phyloP scores from a whole-genome alignment of 2,113 vertebrate species.

The Cheilinus undulatus region DNA sequence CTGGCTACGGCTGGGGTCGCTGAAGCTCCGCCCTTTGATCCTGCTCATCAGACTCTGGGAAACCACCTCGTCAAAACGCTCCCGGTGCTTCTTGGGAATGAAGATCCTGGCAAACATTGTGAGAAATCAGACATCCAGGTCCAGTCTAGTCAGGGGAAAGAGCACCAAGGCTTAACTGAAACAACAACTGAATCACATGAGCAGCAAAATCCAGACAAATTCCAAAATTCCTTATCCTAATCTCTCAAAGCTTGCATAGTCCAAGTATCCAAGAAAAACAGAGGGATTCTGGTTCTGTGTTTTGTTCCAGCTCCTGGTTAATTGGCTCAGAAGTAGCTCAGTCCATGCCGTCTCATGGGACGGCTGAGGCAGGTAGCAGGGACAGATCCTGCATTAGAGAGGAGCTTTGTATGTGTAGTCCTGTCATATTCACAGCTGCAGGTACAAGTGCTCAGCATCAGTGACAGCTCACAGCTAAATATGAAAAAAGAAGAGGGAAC shows the following conservation, averaged over 20 bases:
- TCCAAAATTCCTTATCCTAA: neutral
- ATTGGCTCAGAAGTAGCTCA: conserved; percentile 66
- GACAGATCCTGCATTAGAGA: conserved; percentile 35
- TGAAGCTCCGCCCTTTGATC: conserved; percentile 89
- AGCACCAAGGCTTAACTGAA: neutral
- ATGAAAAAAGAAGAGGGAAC: conserved; percentile 33
- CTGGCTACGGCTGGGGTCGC: conserved; percentile 86
- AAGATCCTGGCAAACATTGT: conserved; percentile 90
- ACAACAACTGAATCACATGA: conserved; percentile 15
- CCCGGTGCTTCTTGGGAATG: conserved; percentile 97
- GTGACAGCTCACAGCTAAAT: conserved; percentile 56
- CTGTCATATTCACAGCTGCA: conserved; percentile 55
- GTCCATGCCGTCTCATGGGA: conserved; percentile 46
- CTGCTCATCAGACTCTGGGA: conserved; percentile 95
- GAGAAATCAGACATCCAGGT: neutral
- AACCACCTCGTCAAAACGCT: conserved; percentile 96
- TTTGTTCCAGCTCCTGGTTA: conserved; percentile 57
- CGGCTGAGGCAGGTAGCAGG: conserved; percentile 35
- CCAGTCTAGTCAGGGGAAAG: neutral
- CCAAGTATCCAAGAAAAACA: conserved; percentile 22
- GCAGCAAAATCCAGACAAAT: neutral
- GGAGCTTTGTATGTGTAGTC: conserved; percentile 42
- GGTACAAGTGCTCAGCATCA: conserved; percentile 40
- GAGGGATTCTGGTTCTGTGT: conserved; percentile 29
- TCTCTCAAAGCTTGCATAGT: conserved; percentile 21